phyloP scores from a whole-genome alignment of 1,140 invertebrate species.

The Lasioglossum albipes region DNA sequence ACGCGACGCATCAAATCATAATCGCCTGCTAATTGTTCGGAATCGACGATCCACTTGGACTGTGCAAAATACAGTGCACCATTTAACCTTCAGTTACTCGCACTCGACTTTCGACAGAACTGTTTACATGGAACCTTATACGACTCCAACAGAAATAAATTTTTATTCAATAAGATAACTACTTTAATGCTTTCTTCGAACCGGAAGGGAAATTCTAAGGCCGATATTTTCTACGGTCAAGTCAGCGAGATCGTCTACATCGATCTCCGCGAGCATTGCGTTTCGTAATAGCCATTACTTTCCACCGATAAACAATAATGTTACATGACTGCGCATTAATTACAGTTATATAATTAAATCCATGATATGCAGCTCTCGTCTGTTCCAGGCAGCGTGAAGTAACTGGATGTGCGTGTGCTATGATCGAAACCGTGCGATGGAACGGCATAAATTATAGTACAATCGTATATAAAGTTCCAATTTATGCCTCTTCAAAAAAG shows the following conservation, averaged over 20 bases:
- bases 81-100: too few species aligned
- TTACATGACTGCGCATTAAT: neutral
- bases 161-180: too few species aligned
- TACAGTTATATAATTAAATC: neutral
- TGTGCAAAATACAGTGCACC: too few species aligned
- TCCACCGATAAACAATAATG: neutral
- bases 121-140: too few species aligned
- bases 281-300: slow-evolving; percentile 11
- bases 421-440: too few species aligned
- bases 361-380: neutral
- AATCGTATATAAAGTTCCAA: too few species aligned
- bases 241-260: neutral
- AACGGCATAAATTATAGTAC: too few species aligned
- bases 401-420: too few species aligned
- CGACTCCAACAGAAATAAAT: too few species aligned
- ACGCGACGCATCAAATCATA: slow-evolving; percentile 36
- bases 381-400: too few species aligned
- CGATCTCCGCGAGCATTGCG: neutral
- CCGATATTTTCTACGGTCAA: neutral
- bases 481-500: too few species aligned
- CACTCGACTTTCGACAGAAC: too few species aligned
- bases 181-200: slow-evolving; percentile 1
- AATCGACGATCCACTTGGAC: neutral
- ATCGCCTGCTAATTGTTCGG: slow-evolving; percentile 43
- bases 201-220: slow-evolving; percentile 46